These are phyloP conservation scores for Heterodera schachtii DNA, from an alignment of 1,140 invertebrate genomes.

Conservation along the genomic window DNA sequence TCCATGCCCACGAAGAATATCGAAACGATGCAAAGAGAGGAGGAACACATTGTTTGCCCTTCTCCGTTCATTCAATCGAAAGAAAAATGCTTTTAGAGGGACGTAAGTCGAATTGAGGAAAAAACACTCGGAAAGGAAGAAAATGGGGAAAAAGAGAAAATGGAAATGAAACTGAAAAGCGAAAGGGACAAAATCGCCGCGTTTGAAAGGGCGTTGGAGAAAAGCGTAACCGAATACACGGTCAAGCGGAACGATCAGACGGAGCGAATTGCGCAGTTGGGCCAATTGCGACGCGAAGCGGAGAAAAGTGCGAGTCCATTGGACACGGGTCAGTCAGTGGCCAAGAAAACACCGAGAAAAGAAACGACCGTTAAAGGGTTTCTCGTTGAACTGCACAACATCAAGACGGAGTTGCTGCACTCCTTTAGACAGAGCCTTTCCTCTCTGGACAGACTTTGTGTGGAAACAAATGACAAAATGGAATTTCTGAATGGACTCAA, in stretches of 20 bases:
- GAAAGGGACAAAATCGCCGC: not conserved
- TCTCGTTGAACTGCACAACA: not conserved
- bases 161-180: not conserved
- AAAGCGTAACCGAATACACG: constrained; percentile 9
- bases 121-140: not conserved
- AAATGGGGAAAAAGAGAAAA: not conserved
- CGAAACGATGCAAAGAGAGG: not conserved
- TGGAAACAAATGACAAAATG: not conserved
- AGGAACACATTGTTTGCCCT: not conserved
- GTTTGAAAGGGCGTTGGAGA: constrained; percentile 2
- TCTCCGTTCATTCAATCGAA: too few relatives aligned
- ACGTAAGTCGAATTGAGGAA: not conserved
- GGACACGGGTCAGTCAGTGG: not conserved
- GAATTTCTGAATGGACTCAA: constrained; percentile 7
- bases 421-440: not conserved
- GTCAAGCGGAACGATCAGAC: not conserved
- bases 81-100: too few relatives aligned
- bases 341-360: not conserved
- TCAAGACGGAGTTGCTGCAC: not conserved
- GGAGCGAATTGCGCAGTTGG: constrained; percentile 1
- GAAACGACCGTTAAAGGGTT: not conserved
- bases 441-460: not conserved
- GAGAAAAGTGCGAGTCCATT: constrained; percentile 4
- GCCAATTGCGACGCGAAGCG: not conserved
- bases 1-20: not conserved